Percentiles rank a stretch among this genome's conserved stretches.
These are phyloP conservation scores for Dipodomys stephensi DNA, from an alignment of 2,113 vertebrate genomes.

Conservation along the genomic window DNA sequence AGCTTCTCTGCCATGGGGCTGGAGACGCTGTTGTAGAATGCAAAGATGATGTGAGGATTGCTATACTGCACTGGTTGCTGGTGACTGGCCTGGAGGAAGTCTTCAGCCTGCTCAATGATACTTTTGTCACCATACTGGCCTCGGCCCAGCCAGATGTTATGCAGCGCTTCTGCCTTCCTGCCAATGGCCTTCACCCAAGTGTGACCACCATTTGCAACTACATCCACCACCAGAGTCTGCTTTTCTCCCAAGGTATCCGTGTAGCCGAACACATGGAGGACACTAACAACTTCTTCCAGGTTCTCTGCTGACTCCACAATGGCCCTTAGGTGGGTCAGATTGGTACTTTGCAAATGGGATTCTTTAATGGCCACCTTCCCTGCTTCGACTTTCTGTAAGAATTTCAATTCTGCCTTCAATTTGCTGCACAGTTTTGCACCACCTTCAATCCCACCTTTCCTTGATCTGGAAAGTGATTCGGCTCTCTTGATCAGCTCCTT, in stretches of 20 bases:
- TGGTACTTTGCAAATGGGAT: slow-evolving; percentile 97
- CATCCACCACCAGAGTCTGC: slow-evolving; percentile 94
- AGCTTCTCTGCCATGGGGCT: slow-evolving; percentile 94
- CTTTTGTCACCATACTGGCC: slow-evolving; percentile 98
- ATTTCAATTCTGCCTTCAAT: slow-evolving; percentile 94
- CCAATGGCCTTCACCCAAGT: slow-evolving; percentile 98
- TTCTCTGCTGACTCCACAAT: slow-evolving; percentile 93
- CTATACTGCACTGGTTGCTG: slow-evolving; percentile 96
- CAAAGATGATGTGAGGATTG: slow-evolving; percentile 95
- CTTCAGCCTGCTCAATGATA: slow-evolving; percentile 93
- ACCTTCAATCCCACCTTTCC: slow-evolving; percentile 91
- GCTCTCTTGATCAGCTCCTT: slow-evolving; percentile 92
- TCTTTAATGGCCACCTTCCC: slow-evolving; percentile 94
- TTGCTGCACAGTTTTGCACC: slow-evolving; percentile 94
- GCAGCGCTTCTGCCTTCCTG: slow-evolving; percentile 96
- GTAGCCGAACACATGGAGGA: slow-evolving; percentile 95
- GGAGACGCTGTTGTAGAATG: slow-evolving; percentile 97
- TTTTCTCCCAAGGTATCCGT: slow-evolving; percentile 88
- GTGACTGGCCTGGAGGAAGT: slow-evolving; percentile 93
- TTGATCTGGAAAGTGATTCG: slow-evolving; percentile 88
- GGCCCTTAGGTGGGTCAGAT: slow-evolving; percentile 95
- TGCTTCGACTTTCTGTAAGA: slow-evolving; percentile 92
- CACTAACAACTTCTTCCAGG: slow-evolving; percentile 91
- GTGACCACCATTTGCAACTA: slow-evolving; percentile 94
- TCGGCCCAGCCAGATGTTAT: slow-evolving; percentile 97